Evolutionary conservation across 2,113 vertebrate species (phyloP).

Genomic region (Pseudopodoces humilis): DNA sequence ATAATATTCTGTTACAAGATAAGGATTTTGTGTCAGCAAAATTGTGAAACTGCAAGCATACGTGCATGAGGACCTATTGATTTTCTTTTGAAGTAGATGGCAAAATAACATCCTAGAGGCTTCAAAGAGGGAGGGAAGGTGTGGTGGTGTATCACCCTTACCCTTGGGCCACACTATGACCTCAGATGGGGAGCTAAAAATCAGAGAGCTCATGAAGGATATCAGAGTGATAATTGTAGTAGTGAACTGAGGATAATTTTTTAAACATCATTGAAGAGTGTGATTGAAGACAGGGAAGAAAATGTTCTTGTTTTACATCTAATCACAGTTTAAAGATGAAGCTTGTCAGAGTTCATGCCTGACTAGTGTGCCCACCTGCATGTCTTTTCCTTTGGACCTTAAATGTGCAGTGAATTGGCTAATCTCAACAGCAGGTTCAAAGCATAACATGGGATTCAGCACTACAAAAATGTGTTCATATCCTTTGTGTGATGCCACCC

Average conservation of each 20-base stretch:
- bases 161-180: background rate
- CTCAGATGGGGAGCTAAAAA: background rate
- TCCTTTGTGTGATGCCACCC: background rate
- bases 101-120: background rate
- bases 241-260: background rate
- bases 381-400: background rate
- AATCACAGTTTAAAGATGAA: background rate
- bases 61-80: accelerated
- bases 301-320: background rate
- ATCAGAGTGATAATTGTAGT: background rate
- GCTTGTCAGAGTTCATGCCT: background rate
- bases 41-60: background rate
- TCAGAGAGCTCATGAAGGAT: background rate
- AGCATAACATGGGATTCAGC: background rate
- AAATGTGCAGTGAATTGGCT: background rate
- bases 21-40: background rate
- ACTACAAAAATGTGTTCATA: background rate
- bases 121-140: background rate
- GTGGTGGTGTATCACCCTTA: background rate
- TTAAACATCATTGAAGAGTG: background rate
- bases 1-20: background rate
- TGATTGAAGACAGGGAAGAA: background rate
- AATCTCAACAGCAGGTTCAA: background rate
- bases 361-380: background rate
- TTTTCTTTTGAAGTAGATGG: background rate